Evolutionary conservation across 2,888 invertebrate species (phyloP).

Genomic region (Andrena trimmerana): DNA sequence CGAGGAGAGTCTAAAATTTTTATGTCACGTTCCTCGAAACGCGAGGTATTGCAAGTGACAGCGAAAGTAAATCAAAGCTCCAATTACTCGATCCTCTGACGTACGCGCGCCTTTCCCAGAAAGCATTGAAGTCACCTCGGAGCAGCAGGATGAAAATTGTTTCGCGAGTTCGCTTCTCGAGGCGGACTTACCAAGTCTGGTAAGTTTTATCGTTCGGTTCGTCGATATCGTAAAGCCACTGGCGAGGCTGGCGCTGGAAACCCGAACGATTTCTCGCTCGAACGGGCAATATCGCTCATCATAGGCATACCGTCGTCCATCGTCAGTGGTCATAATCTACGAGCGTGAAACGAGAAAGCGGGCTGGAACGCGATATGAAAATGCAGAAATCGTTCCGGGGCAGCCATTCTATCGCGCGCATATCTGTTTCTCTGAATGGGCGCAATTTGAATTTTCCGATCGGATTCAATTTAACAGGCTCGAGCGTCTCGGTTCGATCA

Average conservation of each 20-base stretch:
- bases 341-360: conserved; percentile 30
- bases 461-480: conserved; percentile 12
- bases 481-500: conserved; percentile 13
- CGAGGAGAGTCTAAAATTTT: too few species aligned
- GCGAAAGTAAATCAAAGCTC: background rate
- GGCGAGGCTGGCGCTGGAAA: conserved; percentile 30
- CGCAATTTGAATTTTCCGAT: conserved; percentile 47
- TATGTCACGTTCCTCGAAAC: background rate
- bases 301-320: conserved; percentile 45
- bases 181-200: conserved; percentile 7
- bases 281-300: conserved; percentile 62
- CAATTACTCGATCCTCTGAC: conserved; percentile 8
- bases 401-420: background rate
- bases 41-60: background rate
- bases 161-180: background rate
- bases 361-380: conserved; percentile 44
- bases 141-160: conserved; percentile 2
- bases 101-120: background rate
- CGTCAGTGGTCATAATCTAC: conserved; percentile 29
- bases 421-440: conserved; percentile 14
- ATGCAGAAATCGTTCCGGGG: conserved; percentile 30
- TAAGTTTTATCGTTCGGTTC: conserved; percentile 28
- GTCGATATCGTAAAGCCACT: conserved; percentile 48
- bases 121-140: conserved; percentile 2
- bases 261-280: conserved; percentile 56